Evolutionary conservation across 2,888 invertebrate genomes (phyloP), one percentile per base, ranked within the genome.

Genomic region (Chaetogeoica ovagalla): DNA sequence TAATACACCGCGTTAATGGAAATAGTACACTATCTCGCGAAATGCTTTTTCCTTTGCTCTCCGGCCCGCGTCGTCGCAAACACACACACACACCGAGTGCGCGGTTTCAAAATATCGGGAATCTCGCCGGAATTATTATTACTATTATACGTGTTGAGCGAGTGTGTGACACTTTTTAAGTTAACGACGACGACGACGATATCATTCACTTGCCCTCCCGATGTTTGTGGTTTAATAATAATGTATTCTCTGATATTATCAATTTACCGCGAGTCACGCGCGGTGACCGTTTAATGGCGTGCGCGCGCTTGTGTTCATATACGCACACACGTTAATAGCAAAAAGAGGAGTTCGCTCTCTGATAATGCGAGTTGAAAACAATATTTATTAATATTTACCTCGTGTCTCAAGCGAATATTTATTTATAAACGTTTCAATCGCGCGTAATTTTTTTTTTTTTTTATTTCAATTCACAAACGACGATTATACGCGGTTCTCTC

Each of bases 91-190:
- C 4, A 6, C 43, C 30, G 43, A 74, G 74, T 65, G 55, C 59
- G 66, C n/a, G n/a, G n/a, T n/a, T n/a, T n/a, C 68, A 68, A 68
- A 68, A 59, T 76, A 76, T 76, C 68, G 59, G n/a, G 68, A 76
- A 76, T 76, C 68, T 68, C 48, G n/a, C 30, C 52, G 4, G 13
- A 4, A 59, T 55, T 52, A n/a, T 63, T 30, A 30, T 30, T 2
- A 1, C 17, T 63, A 52, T 30, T 23, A n/a, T 62, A 19, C 48
- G 62, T 63, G 62, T 63, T 39, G n/a, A 57, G 37, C 17, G 39
- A 66, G 39, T 17, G 37, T 37, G 39, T 23, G 74, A 74, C 74
- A 52, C 65, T 74, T 74, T 74, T n/a, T n/a, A n/a, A n/a, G n/a
- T n/a, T 74, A 55, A 74, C 39, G 74, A 65, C 9, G 11, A 30